Conservation (phyloP, 53 echinoderm and acorn worm species). For the Echinarachnius parma region DNA sequence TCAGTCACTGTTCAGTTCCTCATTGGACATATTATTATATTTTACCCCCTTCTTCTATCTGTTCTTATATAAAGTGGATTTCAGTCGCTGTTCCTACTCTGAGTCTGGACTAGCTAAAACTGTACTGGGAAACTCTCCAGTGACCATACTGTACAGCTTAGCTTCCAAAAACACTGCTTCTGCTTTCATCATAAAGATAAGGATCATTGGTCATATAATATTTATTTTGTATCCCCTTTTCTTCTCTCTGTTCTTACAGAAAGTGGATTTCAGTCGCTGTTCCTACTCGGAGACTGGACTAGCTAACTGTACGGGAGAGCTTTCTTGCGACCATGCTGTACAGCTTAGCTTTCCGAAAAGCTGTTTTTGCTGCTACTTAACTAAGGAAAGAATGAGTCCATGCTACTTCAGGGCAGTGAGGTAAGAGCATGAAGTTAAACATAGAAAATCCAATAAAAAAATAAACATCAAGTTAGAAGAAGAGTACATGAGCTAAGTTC, state of each 20-base stretch:
- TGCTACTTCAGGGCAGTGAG: conserved; percentile 83
- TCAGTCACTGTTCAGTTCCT: too few species aligned
- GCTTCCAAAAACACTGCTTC: too few species aligned
- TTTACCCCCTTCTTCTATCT: conserved; percentile 1
- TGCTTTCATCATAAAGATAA: too few species aligned
- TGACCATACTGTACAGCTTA: conserved; percentile 56
- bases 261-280: conserved; percentile 75
- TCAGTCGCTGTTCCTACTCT: conserved; percentile 73
- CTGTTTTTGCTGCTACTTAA: conserved; percentile 90
- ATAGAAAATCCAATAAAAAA: too few species aligned
- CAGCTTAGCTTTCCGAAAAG: conserved; percentile 70
- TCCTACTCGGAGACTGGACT: conserved; percentile 60
- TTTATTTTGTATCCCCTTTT: too few species aligned
- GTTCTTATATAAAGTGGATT: conserved; percentile 57
- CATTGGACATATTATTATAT: too few species aligned
- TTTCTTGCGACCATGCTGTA: conserved; percentile 56
- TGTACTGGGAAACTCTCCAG: conserved; percentile 63
- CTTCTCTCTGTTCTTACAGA: too few species aligned
- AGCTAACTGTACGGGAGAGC: conserved; percentile 62
- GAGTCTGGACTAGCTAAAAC: conserved; percentile 57
- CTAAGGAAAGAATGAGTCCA: conserved; percentile 50
- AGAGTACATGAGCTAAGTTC: too few species aligned
- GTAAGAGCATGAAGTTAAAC: too few species aligned
- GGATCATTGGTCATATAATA: too few species aligned
- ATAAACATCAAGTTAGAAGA: too few species aligned